Base-by-base conservation (phyloP, 1,140 invertebrate genomes). In the Ptiloglossa arizonensis region DNA sequence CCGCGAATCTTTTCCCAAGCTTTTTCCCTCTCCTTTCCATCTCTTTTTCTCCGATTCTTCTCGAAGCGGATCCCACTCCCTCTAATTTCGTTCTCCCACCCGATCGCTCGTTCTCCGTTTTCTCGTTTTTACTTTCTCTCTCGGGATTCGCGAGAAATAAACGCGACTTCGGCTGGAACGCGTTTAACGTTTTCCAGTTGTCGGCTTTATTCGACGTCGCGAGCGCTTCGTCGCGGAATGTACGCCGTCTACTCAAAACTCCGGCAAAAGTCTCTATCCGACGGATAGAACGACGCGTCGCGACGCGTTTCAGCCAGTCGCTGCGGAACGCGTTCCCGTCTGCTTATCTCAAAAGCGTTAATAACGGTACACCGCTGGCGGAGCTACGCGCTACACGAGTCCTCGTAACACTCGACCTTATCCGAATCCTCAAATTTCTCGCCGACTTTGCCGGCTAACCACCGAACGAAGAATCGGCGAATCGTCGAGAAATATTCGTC, bases 321-420 rank as follows among this genome's bases (percentile, higher is more conserved):
- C 1, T 46, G 2, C 22, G 27, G n/a, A 15, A 19, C 35, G 29
- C 35, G n/a, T 27, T 17, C 17, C 17, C 35, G 6, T 22, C 48
- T 27, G 48, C 67, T 83, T 83, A 83, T 79, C 75, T 79, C 52
- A 32, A 54, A 74, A 66, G 69, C 60, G 79, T 69, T 68, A 68
- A 64, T 69, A 79, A 54, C 35, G 50, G 17, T 24, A 46, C 48
- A 64, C 56, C 64, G 22, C 35, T 50, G 22, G 9, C 19, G 29
- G 15, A 68, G 75, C 48, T 44, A 62, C 63, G 60, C 54, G 50
- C 38, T 19, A 50, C 38, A 41, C 50, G 75, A 79, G 60, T 62
- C 19, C 44, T 67, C 41, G 22, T 41, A 73, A 46, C 24, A 19
- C n/a, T 48, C 17, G n/a, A 8, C 13, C 24, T 38, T 52, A 50